Evolutionary conservation across 2,113 vertebrate species (phyloP).

Genomic region (Pholis gunnellus): DNA sequence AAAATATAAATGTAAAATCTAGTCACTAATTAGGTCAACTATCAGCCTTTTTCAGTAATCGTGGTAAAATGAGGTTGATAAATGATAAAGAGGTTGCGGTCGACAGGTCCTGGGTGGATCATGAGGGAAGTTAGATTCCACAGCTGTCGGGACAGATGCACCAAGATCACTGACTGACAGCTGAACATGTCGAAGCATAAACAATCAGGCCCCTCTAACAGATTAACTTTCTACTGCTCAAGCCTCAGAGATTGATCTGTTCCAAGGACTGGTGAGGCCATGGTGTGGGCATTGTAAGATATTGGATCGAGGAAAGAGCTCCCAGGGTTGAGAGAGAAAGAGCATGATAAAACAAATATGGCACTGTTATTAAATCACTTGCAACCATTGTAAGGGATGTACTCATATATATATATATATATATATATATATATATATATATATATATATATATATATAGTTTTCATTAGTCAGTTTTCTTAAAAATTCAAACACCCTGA

Average conservation of each 20-base stretch:
- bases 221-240: conserved; percentile 63
- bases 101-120: conserved; percentile 3
- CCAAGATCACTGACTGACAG: conserved; percentile 56
- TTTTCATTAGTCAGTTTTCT: background rate
- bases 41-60: background rate
- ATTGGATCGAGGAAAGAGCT: conserved; percentile 61
- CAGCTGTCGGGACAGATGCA: conserved; percentile 55
- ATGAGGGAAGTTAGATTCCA: conserved; percentile 4
- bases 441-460: no score
- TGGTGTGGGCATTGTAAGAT: conserved; percentile 49
- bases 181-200: conserved; percentile 45
- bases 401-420: background rate
- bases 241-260: conserved; percentile 56
- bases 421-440: background rate
- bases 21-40: background rate
- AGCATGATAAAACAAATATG: conserved; percentile 48
- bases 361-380: conserved; percentile 60
- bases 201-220: conserved; percentile 39
- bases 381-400: conserved; percentile 13
- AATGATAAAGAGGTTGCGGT: conserved; percentile 1
- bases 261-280: conserved; percentile 41
- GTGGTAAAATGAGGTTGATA: background rate
- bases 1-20: conserved; percentile 8
- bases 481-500: background rate
- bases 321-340: conserved; percentile 14